Conservation (phyloP, 2,797 vertebrate species). For the Sebastes minor region DNA sequence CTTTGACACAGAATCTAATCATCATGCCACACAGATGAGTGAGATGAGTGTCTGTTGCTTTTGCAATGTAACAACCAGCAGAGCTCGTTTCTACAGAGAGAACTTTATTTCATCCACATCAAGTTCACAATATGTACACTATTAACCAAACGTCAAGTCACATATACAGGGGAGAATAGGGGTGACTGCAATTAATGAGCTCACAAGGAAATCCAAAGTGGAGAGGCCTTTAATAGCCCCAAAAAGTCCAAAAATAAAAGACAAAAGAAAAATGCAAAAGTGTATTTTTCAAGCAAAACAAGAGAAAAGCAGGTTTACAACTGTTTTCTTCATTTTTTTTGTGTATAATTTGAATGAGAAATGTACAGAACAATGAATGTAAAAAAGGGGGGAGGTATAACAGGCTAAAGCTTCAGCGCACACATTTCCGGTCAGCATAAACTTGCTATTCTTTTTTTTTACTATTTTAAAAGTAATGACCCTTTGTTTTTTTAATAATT, state of each 20-base stretch:
- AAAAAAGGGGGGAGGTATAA: no score
- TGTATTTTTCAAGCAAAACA: no score
- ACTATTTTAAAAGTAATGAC: no score
- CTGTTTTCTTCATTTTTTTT: no score
- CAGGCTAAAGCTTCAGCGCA: no score
- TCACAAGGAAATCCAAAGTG: background rate
- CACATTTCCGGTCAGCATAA: no score
- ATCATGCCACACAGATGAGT: background rate
- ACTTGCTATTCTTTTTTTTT: no score
- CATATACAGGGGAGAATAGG: background rate
- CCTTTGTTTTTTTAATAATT: no score
- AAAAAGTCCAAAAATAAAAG: background rate
- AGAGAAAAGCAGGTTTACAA: no score
- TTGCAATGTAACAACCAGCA: background rate
- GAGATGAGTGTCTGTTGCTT: background rate
- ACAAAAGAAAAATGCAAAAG: no score
- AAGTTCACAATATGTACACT: background rate
- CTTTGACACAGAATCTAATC: rapidly evolving
- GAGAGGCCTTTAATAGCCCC: background rate
- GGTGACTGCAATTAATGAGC: background rate
- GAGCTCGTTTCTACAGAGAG: background rate
- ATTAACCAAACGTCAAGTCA: background rate
- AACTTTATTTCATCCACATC: background rate
- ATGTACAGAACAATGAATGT: no score
- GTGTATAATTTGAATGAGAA: no score